These are phyloP conservation scores for Icerya purchasi DNA, from an alignment of 2,888 invertebrate species.

Conservation along the genomic window DNA sequence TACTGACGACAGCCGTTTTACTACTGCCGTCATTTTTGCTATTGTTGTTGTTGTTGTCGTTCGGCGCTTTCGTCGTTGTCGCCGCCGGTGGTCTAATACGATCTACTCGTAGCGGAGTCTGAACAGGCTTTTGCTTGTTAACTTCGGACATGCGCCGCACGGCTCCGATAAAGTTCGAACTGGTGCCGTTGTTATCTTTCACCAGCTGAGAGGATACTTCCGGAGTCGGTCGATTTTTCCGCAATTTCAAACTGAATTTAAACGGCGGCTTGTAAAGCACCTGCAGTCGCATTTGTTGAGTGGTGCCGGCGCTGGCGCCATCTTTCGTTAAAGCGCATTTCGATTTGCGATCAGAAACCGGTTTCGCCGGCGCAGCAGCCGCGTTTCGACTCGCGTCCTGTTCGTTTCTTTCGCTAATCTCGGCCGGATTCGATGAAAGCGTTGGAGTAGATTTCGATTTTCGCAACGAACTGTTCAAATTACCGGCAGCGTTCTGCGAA, in stretches of 20 bases:
- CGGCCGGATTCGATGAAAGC: constrained; percentile 13
- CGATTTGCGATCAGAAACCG: too few species aligned
- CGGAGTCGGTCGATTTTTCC: constrained; percentile 16
- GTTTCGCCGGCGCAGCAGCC: neutral
- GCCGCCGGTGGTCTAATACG: constrained; percentile 3
- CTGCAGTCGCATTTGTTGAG: constrained; percentile 48
- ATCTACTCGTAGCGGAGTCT: constrained; percentile 12
- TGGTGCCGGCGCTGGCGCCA: constrained; percentile 18
- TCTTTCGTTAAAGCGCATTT: constrained; percentile 11
- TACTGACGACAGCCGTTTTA: neutral
- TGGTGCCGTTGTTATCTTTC: neutral
- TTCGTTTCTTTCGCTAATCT: neutral
- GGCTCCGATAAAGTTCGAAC: constrained; percentile 5
- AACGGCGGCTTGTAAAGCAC: constrained; percentile 74
- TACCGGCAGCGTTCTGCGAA: constrained; percentile 32
- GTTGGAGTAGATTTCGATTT: constrained; percentile 69
- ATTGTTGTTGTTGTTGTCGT: too few species aligned
- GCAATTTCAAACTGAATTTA: constrained; percentile 57
- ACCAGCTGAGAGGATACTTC: neutral
- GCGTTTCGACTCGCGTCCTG: neutral
- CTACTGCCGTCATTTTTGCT: too few species aligned
- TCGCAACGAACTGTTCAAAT: constrained; percentile 32
- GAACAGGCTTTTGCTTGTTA: constrained; percentile 9
- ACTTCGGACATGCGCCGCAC: constrained; percentile 10
- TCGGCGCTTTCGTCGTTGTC: neutral